These are phyloP conservation scores for Ormyrus labotus DNA, from an alignment of 2,888 invertebrate species.

Conservation along the genomic window DNA sequence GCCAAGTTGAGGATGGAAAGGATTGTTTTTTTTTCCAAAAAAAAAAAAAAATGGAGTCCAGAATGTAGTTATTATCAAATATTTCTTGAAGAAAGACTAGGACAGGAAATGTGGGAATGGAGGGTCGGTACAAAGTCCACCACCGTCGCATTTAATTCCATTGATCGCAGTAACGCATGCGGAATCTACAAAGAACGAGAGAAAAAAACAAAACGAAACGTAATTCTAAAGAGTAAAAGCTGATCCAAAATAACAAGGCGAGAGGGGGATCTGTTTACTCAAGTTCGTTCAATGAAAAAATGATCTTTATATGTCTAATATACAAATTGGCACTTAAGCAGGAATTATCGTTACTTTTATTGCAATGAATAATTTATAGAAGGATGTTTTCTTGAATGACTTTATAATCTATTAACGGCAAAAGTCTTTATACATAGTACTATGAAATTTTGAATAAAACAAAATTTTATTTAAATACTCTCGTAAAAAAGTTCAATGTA, in stretches of 20 bases:
- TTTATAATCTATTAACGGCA: neutral
- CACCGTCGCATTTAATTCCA: slow-evolving; percentile 74
- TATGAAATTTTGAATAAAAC: slow-evolving; percentile 2
- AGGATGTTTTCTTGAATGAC: slow-evolving; percentile 19
- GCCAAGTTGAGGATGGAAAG: slow-evolving; percentile 60
- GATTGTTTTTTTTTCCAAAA: slow-evolving; percentile 39
- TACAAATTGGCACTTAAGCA: slow-evolving; percentile 28
- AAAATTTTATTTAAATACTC: neutral
- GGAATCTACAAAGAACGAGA: slow-evolving; percentile 75
- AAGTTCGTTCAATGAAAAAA: slow-evolving; percentile 29
- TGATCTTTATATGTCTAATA: slow-evolving; percentile 1
- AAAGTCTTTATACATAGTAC: neutral
- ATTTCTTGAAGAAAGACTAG: slow-evolving; percentile 52
- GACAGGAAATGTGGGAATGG: slow-evolving; percentile 4
- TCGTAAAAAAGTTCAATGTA: neutral
- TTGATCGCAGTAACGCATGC: slow-evolving; percentile 75
- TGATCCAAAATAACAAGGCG: slow-evolving; percentile 45
- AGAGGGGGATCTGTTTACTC: slow-evolving; percentile 36
- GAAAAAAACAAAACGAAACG: slow-evolving; percentile 66
- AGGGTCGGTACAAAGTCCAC: slow-evolving; percentile 65
- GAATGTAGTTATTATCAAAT: neutral
- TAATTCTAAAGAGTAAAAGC: slow-evolving; percentile 61
- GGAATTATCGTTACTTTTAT: slow-evolving; percentile 34
- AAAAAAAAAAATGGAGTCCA: slow-evolving; percentile 44
- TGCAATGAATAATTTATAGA: slow-evolving; percentile 9